These are phyloP conservation scores for Hypotaenidia philippensis DNA, from an alignment of 2,797 vertebrate genomes.

Conservation along the genomic window DNA sequence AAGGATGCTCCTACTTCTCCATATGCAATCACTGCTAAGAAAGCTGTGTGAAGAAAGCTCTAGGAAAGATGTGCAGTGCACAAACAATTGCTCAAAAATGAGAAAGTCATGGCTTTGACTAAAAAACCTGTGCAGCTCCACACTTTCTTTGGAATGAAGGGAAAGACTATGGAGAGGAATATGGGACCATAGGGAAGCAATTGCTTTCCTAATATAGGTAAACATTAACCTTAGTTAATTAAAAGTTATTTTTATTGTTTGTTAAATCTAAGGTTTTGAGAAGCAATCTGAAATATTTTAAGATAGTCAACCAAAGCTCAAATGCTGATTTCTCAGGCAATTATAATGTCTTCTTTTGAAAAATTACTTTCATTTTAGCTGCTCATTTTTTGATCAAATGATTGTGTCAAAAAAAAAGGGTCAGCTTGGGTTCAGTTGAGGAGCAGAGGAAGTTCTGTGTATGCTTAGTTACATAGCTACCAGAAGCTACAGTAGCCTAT, in stretches of 20 bases:
- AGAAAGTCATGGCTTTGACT: background rate
- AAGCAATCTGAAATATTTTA: background rate
- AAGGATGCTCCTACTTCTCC: background rate
- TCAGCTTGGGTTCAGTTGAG: background rate
- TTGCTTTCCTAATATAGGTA: background rate
- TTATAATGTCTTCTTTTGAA: background rate
- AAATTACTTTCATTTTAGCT: constrained; percentile 22
- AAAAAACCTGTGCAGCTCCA: background rate
- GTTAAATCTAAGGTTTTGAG: constrained; percentile 8
- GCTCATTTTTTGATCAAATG: constrained; percentile 26
- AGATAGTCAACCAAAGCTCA: constrained; percentile 20
- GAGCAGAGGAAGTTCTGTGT: background rate
- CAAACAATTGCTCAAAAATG: background rate
- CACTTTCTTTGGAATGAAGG: background rate
- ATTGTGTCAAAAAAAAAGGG: constrained; percentile 16
- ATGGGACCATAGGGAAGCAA: background rate
- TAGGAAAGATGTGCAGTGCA: background rate
- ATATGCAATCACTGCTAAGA: background rate
- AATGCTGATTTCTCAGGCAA: background rate
- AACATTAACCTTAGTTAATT: background rate
- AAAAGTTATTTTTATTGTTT: background rate
- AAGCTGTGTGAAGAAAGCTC: background rate
- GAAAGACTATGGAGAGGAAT: background rate
- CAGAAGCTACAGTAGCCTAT: background rate
- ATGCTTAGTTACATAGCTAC: background rate